Base-by-base conservation (phyloP, 2,888 invertebrate species). In the Hypercompe scribonia region DNA sequence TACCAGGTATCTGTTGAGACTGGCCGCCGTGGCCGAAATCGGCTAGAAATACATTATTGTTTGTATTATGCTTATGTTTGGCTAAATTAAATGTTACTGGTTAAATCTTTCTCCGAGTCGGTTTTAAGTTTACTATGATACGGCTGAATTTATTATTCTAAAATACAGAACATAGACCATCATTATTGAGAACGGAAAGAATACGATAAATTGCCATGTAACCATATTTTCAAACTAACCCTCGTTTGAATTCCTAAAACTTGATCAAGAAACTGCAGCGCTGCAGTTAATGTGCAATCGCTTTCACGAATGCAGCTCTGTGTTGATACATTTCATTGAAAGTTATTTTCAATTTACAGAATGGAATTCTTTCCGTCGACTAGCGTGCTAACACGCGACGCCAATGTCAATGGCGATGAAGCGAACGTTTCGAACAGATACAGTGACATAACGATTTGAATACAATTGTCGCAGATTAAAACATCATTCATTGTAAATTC, bases 291-390 rank as follows among this genome's bases (percentile, higher is more conserved):
- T 33, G 34, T 71, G 21, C 64, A 75, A 76, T 80, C 87, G 81
- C 88, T 90, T 90, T 88, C 89, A 86, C 89, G 79, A 74, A 71
- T 70, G 72, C 67, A 61, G 66, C 69, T 76, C 73, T 71, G 75
- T 75, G 68, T 82, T 79, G 78, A 75, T 84, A 86, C 85, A 85
- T 85, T 89, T 88, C 89, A 92, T 90, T 90, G 91, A 93, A 93
- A 93, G 93, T 92, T 88, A 89, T 92, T 91, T 91, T 88, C 90
- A 92, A 61, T 91, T 91, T 89, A 90, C 88, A 90, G 90, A 90
- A 87, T 81, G 86, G 87, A 90, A 88, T 92, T 91, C 92, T 90
- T 83, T 88, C 83, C 83, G 87, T 78, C 77, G 74, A 76, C 78
- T 92, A 77, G 92, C 93, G 93, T 94, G 93, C 89, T 88, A 84